A percentile compares a stretch with the other conserved stretches of the same genome.
Conservation (phyloP, 1,140 invertebrate species). For the Pemphigus obesinymphae region DNA sequence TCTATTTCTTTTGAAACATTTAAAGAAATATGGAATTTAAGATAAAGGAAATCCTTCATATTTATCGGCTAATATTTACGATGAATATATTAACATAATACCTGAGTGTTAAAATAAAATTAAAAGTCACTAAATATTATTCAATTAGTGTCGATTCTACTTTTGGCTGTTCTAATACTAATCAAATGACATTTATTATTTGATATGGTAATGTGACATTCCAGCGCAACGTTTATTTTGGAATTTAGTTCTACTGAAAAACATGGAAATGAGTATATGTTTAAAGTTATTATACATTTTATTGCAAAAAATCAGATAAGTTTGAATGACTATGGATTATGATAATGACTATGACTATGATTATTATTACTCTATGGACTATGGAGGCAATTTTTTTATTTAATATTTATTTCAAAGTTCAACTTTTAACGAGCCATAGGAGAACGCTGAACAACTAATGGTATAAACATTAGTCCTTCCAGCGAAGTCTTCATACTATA, state of each 20-base stretch:
- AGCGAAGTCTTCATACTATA: too few relatives aligned
- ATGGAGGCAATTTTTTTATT: too few relatives aligned
- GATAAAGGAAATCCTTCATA: neutral
- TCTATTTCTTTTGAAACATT: neutral
- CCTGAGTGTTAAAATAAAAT: constrained; percentile 32
- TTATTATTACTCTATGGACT: too few relatives aligned
- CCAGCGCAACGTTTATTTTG: neutral
- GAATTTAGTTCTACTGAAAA: neutral
- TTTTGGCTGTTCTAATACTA: constrained; percentile 38
- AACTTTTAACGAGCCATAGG: too few relatives aligned
- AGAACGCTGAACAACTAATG: too few relatives aligned
- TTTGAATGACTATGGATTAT: constrained; percentile 44
- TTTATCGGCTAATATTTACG: neutral
- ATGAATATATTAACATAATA: neutral
- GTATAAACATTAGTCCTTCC: too few relatives aligned
- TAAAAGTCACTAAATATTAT: constrained; percentile 10
- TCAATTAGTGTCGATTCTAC: neutral
- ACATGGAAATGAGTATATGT: neutral
- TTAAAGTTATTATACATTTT: neutral
- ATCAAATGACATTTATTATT: constrained; percentile 37
- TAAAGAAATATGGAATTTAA: neutral
- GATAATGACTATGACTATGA: neutral
- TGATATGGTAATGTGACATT: neutral
- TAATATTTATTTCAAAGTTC: too few relatives aligned
- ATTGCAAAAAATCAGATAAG: constrained; percentile 15